Percentiles rank a stretch among this genome's conserved stretches.
Conservation (phyloP, 2,888 invertebrate species). For the Caenorhabditis becei region DNA sequence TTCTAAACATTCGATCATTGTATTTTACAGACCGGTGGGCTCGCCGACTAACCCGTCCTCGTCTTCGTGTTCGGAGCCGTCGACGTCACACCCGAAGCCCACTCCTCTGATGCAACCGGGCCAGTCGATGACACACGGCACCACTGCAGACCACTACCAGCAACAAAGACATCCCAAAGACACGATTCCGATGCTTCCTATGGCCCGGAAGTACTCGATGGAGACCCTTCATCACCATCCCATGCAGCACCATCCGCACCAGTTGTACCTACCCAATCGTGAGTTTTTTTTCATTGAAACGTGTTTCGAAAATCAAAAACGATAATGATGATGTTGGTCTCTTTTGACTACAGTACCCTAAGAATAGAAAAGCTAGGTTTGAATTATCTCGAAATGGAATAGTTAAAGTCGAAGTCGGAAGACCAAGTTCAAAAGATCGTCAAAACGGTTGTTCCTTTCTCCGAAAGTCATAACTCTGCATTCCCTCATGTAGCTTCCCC, state of each 20-base stretch:
- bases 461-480: not conserved
- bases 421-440: not conserved
- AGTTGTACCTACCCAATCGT: slow-evolving; percentile 40
- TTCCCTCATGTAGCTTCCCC: no score
- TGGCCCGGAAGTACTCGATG: slow-evolving; percentile 45
- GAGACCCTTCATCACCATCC: slow-evolving; percentile 41
- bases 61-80: slow-evolving; percentile 47
- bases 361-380: no score
- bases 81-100: slow-evolving; percentile 22
- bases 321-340: slow-evolving; percentile 4
- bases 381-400: no score
- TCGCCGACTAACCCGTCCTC: slow-evolving; percentile 46
- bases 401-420: not conserved
- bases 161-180: not conserved
- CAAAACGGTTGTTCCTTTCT: not conserved
- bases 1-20: no score
- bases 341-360: no score
- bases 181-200: slow-evolving; percentile 8
- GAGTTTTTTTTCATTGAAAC: slow-evolving; percentile 23
- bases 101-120: slow-evolving; percentile 44
- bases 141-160: slow-evolving; percentile 38
- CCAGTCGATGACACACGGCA: slow-evolving; percentile 18
- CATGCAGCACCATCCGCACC: slow-evolving; percentile 34
- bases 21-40: slow-evolving; percentile 48
- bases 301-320: not conserved